phyloP scores from a whole-genome alignment of 2,113 vertebrate genomes.

The Willisornis vidua region DNA sequence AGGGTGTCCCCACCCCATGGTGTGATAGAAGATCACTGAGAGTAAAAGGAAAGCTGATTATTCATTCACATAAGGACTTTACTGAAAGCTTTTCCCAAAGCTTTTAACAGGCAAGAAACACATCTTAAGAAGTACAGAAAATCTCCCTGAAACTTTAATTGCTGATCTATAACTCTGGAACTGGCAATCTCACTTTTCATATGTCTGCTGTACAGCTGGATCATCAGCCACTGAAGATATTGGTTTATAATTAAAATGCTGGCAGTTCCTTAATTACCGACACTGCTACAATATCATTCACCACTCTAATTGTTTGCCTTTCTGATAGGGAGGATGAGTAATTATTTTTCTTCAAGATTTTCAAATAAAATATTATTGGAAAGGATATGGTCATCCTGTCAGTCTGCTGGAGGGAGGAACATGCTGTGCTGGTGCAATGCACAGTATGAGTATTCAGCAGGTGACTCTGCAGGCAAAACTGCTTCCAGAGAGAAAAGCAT shows the following conservation, averaged over 20 bases:
- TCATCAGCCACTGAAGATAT: slow-evolving; percentile 36
- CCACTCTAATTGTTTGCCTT: slow-evolving; percentile 50
- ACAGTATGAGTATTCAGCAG: not conserved
- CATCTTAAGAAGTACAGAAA: not conserved
- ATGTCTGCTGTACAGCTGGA: slow-evolving; percentile 58
- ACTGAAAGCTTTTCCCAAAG: not conserved
- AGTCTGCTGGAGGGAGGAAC: not conserved
- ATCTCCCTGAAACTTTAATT: not conserved
- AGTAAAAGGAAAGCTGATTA: not conserved
- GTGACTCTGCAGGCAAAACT: not conserved
- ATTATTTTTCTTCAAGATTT: slow-evolving; percentile 49
- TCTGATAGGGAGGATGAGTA: slow-evolving; percentile 33
- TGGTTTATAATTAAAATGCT: slow-evolving; percentile 72
- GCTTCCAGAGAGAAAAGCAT: slow-evolving; percentile 1
- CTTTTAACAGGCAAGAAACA: not conserved
- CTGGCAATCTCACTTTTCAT: not conserved
- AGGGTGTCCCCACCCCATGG: not conserved
- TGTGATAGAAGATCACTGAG: not conserved
- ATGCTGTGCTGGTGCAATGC: not conserved
- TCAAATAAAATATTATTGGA: slow-evolving; percentile 20
- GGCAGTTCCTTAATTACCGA: slow-evolving; percentile 66
- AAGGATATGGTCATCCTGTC: not conserved
- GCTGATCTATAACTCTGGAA: not conserved
- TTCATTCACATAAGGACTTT: not conserved
- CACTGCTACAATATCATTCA: not conserved